Evolutionary conservation across 2,888 invertebrate species (phyloP), one percentile per base, ranked within the genome.

Genomic region (Eurois occulta): DNA sequence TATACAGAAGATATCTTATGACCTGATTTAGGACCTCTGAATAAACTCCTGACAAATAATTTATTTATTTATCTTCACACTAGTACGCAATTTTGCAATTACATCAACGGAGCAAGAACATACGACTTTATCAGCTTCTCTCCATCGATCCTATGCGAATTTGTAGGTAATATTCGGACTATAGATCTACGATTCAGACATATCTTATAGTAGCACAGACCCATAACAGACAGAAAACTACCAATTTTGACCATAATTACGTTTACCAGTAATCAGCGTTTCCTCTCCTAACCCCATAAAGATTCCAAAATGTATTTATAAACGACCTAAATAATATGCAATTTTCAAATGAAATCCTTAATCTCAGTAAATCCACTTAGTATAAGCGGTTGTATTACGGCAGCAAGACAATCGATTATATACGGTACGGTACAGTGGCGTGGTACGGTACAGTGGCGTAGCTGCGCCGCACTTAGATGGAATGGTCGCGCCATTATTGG

Each of bases 401-500:
- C 69, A 80, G 84, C 88, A 88, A 90, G 87, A 90, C 89, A 91
- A 92, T 92, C 88, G 90, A 93, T 91, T 91, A 90, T 88, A 77
- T 86, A 89, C 88, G 90, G 91, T 58, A 16, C 13, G 28, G n/a
- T 52, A 55, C 58, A 18, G 58, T 90, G 86, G 88, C 77, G 86
- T 74, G 90, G 91, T 58, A 16, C 13, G 28, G n/a, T 52, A 55
- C 58, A 18, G 58, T 90, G 86, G 88, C 77, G 86, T 74, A 72
- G 77, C 78, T 80, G 78, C 55, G 77, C 62, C 78, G 78, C 81
- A 84, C 85, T 92, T 92, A 92, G 89, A 89, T 82, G 89, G 89
- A 94, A 95, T 94, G 92, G 93, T 93, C 92, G 87, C 93, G 87
- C 93, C 93, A 94, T 95, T 95, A 94, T 91, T 86, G 91, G 87